These are phyloP conservation scores for Saguinus midas DNA, from an alignment of 2,113 vertebrate species.

Conservation along the genomic window DNA sequence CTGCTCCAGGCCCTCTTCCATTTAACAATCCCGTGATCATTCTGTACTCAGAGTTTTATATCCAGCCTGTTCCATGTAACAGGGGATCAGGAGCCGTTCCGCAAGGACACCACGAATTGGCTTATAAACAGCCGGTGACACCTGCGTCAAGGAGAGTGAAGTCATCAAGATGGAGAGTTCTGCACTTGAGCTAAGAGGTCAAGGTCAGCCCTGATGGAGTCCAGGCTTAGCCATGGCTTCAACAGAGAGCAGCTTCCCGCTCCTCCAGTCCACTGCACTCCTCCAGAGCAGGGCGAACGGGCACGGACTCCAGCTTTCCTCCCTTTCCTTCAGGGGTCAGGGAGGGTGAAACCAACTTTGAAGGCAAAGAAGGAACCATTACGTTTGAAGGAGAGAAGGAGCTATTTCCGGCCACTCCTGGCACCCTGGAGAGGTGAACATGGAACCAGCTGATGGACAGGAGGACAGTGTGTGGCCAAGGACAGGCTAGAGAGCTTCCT, in stretches of 20 bases:
- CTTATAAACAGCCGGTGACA: background rate
- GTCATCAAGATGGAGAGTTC: fast-evolving
- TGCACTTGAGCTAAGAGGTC: background rate
- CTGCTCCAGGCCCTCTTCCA: fast-evolving
- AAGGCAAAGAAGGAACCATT: background rate
- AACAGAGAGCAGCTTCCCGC: too few relatives aligned
- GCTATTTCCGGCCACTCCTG: too few relatives aligned
- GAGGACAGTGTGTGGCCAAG: fast-evolving
- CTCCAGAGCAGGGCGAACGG: background rate
- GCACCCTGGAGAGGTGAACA: fast-evolving
- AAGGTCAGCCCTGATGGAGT: fast-evolving
- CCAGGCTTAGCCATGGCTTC: fast-evolving
- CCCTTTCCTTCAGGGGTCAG: background rate
- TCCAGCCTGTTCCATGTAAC: fast-evolving
- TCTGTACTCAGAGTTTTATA: fast-evolving
- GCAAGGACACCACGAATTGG: background rate
- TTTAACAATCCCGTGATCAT: fast-evolving
- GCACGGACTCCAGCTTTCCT: fast-evolving
- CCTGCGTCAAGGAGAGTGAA: fast-evolving
- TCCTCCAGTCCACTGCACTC: fast-evolving
- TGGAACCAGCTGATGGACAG: background rate
- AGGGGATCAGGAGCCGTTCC: background rate
- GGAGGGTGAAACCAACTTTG: background rate
- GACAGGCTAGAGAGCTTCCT: background rate
- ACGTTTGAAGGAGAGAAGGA: background rate